These are phyloP conservation scores for Lepidochitona cinerea DNA, from an alignment of 2,888 invertebrate genomes.

Conservation along the genomic window DNA sequence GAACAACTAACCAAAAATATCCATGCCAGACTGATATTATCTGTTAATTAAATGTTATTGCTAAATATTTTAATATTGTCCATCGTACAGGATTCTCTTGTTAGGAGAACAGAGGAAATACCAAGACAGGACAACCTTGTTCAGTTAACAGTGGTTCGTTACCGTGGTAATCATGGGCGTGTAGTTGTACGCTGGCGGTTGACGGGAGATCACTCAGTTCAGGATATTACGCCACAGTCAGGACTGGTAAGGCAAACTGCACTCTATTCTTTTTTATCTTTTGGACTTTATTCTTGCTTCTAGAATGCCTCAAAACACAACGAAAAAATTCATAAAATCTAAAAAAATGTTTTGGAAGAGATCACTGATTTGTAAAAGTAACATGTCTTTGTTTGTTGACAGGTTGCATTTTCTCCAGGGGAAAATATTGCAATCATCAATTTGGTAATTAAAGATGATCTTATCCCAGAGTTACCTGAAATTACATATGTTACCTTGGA, in stretches of 20 bases:
- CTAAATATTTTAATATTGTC: too few relatives aligned
- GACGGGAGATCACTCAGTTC: conserved; percentile 58
- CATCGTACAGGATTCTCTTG: conserved; percentile 63
- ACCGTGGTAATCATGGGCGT: conserved; percentile 55
- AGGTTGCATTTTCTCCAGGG: conserved; percentile 65
- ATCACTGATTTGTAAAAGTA: too few relatives aligned
- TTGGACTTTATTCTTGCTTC: too few relatives aligned
- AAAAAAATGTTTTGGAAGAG: too few relatives aligned
- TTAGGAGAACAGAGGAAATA: conserved; percentile 47
- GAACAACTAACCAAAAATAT: too few relatives aligned
- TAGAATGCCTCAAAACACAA: too few relatives aligned
- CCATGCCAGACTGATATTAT: too few relatives aligned
- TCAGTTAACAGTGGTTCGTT: conserved; percentile 54
- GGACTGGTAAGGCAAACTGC: conserved; percentile 46
- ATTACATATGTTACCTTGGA: conserved; percentile 57
- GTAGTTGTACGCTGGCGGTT: conserved; percentile 60
- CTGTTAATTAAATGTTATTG: too few relatives aligned
- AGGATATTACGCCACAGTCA: conserved; percentile 60
- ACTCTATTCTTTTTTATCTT: not conserved
- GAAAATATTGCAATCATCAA: conserved; percentile 56
- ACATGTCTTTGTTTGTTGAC: too few relatives aligned
- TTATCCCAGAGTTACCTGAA: conserved; percentile 60
- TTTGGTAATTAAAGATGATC: conserved; percentile 62
- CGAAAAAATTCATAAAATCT: too few relatives aligned
- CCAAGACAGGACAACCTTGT: conserved; percentile 49